Evolutionary conservation across 2,113 vertebrate genomes (phyloP), one percentile per base, ranked within the genome.

Genomic region (Cebidichthys violaceus): DNA sequence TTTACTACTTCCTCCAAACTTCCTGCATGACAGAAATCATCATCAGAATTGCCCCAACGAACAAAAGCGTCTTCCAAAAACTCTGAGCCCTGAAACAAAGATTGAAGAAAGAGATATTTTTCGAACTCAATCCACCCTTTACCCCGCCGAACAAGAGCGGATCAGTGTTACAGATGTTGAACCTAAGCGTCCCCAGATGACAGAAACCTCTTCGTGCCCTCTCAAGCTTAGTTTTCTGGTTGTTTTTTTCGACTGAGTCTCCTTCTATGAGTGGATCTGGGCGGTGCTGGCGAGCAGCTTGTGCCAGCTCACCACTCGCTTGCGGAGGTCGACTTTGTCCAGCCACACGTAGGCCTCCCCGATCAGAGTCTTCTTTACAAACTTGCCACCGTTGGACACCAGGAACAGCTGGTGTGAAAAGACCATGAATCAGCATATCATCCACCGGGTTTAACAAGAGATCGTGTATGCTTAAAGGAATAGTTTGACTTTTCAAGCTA

Each of bases 331-430:
- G 86, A 99, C 96, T 94, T 99, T 99, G 94, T 99, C 98, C 90
- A 99, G 96, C 97, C 98, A 99, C 90, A 99, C 96, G 85, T 97
- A 99, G 75, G 98, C 97, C 95, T 99, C 98, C 2, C 98, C 98
- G 81, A 99, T 99, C 90, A 99, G 94, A 39, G 98, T 99, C 95
- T 99, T 99, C 96, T 99, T 99, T 93, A 99, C 95, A 91, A 99
- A 99, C 90, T 99, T 99, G 57, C 98, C 98, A 81, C 97, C 98
- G 68, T 98, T 99, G 78, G 97, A 99, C 77, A 99, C 97, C 84
- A 99, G 95, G 77, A 99, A 96, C 86, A 99, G 97, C 98, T 99
- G 93, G 59, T 3, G n/a, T 62, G 39, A 31, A 39, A 45, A 70
- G 18, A 71, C 45, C 24, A 82, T 41, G 20, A 27, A 17, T 15